These are phyloP conservation scores for Dilophus febrilis DNA, from an alignment of 2,888 invertebrate species.

Conservation along the genomic window DNA sequence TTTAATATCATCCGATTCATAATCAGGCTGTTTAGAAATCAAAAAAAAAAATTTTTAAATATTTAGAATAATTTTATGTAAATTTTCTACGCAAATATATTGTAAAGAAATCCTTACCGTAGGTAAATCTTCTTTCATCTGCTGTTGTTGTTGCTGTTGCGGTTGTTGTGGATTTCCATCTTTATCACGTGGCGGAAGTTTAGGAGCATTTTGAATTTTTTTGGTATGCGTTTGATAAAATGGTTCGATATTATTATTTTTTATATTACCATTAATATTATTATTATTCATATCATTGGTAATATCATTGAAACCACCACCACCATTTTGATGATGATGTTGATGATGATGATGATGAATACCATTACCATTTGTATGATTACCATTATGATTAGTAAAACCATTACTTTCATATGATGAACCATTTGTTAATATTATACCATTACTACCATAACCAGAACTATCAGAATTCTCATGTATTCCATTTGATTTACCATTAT, in stretches of 20 bases:
- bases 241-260: too few species aligned
- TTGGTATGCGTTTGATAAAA: slow-evolving; percentile 11
- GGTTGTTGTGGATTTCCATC: slow-evolving; percentile 20
- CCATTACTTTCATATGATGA: not conserved
- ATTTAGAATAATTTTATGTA: too few species aligned
- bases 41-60: too few species aligned
- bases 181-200: slow-evolving; percentile 40
- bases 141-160: too few species aligned
- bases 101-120: slow-evolving; percentile 26
- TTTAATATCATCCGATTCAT: slow-evolving; percentile 31
- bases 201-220: slow-evolving; percentile 37
- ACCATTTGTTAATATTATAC: slow-evolving; percentile 12
- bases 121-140: slow-evolving; percentile 37
- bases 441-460: slow-evolving; percentile 35
- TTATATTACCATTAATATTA: too few species aligned
- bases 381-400: not conserved
- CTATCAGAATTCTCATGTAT: slow-evolving; percentile 38
- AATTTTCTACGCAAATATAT: too few species aligned
- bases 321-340: not conserved
- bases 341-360: slow-evolving; percentile 23
- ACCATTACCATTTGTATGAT: not conserved
- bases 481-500: slow-evolving; percentile 19
- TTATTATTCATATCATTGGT: too few species aligned
- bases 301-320: not conserved
- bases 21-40: slow-evolving; percentile 31